These are phyloP conservation scores for Aplochiton taeniatus DNA, from an alignment of 2,797 vertebrate genomes.

Conservation along the genomic window DNA sequence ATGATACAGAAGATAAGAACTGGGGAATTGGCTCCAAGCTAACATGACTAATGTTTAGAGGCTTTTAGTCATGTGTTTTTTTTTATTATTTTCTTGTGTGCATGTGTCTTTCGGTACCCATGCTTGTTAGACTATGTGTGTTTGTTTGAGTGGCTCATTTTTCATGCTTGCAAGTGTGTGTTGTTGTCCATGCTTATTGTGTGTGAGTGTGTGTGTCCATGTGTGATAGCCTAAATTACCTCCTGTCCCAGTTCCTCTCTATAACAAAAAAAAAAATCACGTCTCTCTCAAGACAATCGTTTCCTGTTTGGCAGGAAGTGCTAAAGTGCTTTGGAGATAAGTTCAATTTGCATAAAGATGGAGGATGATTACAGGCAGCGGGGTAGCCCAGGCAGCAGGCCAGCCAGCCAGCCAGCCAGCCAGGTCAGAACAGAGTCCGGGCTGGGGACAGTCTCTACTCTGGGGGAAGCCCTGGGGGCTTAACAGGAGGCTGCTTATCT, in stretches of 20 bases:
- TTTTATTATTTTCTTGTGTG: neutral
- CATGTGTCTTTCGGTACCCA: neutral
- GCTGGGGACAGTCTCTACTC: constrained; percentile 38
- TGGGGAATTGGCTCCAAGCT: constrained; percentile 41
- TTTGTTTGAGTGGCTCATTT: neutral
- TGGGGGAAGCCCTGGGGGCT: constrained; percentile 43
- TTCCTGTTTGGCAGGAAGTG: constrained; percentile 66
- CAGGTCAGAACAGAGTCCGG: neutral
- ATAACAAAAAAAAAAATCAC: constrained; percentile 58
- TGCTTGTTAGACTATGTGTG: neutral
- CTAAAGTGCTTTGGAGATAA: constrained; percentile 57
- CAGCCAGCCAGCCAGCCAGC: neutral
- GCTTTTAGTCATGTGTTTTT: too few relatives aligned
- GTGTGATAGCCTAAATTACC: constrained; percentile 49
- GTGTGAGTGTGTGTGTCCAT: constrained; percentile 6
- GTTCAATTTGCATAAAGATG: constrained; percentile 65
- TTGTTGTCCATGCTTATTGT: neutral
- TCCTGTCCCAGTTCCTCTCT: constrained; percentile 43
- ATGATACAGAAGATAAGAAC: constrained; percentile 51
- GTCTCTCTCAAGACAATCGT: constrained; percentile 46
- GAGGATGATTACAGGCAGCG: constrained; percentile 54
- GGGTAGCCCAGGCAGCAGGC: constrained; percentile 10
- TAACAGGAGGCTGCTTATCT: constrained; percentile 44
- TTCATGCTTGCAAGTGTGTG: neutral
- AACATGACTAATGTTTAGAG: constrained; percentile 5